Percentiles rank a stretch among this genome's conserved stretches.
phyloP scores from a whole-genome alignment of 2,113 vertebrate genomes.

The Rhinopomastus cyanomelas region DNA sequence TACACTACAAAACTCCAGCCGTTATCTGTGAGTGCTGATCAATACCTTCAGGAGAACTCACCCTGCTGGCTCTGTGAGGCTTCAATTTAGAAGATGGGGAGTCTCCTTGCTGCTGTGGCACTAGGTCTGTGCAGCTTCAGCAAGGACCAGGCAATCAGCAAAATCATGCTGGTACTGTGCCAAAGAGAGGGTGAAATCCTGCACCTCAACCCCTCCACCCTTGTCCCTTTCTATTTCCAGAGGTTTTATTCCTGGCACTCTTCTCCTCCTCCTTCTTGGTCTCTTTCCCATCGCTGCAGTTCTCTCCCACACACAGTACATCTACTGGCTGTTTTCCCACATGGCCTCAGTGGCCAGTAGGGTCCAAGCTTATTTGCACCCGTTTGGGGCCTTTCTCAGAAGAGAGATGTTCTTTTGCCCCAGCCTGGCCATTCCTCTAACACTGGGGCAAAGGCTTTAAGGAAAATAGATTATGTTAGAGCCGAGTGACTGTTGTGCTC shows the following conservation, averaged over 20 bases:
- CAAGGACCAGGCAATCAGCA: accelerated
- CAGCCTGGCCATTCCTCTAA: background rate
- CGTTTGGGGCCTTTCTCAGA: background rate
- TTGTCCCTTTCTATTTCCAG: background rate
- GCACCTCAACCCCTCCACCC: background rate
- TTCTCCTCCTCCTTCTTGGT: background rate
- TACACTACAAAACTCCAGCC: background rate
- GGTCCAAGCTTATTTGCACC: background rate
- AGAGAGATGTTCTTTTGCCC: background rate
- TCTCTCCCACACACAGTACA: background rate
- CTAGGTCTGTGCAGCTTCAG: background rate
- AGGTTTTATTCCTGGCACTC: background rate
- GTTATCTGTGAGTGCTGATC: background rate
- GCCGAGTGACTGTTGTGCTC: constrained; percentile 13
- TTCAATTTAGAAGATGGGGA: too few species aligned
- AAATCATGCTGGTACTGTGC: accelerated
- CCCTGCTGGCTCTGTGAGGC: too few species aligned
- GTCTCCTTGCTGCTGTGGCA: background rate
- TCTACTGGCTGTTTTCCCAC: background rate
- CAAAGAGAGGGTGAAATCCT: background rate
- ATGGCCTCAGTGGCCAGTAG: accelerated
- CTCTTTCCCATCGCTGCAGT: background rate
- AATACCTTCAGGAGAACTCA: background rate
- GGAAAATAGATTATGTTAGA: background rate
- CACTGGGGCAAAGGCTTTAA: background rate